Conservation (phyloP, 2,797 vertebrate species). For the Epinephelus malabaricus region DNA sequence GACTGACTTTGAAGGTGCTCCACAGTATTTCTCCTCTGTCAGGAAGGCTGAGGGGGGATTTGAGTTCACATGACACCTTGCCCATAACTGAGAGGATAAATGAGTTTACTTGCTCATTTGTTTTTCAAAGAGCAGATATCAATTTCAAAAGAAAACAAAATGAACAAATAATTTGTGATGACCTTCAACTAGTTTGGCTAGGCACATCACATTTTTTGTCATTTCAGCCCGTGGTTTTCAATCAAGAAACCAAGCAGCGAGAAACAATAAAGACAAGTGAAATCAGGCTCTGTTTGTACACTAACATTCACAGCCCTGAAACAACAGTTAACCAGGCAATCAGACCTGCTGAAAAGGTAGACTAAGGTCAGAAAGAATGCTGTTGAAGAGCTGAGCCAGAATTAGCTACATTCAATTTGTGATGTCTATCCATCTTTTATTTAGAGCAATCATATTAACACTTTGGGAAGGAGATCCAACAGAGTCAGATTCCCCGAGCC, state of each 20-base stretch:
- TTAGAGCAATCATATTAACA: neutral
- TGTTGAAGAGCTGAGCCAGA: neutral
- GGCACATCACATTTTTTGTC: slow-evolving; percentile 7
- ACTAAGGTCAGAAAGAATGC: neutral
- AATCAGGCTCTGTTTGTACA: neutral
- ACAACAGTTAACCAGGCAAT: neutral
- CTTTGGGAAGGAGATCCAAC: neutral
- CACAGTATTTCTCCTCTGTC: neutral
- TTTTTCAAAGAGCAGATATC: slow-evolving; percentile 21
- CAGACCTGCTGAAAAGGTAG: neutral
- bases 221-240: slow-evolving; percentile 10
- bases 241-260: neutral
- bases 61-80: slow-evolving; percentile 20
- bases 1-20: slow-evolving; percentile 18
- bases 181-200: slow-evolving; percentile 24
- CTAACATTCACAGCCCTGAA: neutral
- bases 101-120: slow-evolving; percentile 22
- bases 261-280: neutral
- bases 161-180: neutral
- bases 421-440: slow-evolving; percentile 4
- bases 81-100: slow-evolving; percentile 5
- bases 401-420: neutral
- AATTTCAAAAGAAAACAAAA: slow-evolving; percentile 19
- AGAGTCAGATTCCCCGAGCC: neutral
- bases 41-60: slow-evolving; percentile 14